phyloP scores from a whole-genome alignment of 2,888 invertebrate species.

The Liodrosophila aerea region DNA sequence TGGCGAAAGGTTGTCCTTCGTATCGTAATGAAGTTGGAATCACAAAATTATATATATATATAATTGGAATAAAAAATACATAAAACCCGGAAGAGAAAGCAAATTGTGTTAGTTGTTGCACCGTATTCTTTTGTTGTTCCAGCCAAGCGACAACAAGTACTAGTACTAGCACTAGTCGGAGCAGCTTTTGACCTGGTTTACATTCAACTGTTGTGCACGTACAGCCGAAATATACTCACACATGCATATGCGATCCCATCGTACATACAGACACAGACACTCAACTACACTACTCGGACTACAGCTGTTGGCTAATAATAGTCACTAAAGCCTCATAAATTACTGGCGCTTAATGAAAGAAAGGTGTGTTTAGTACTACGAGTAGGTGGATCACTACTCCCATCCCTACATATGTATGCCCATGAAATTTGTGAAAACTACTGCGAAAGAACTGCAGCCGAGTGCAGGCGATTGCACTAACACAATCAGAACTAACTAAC shows the following conservation, averaged over 20 bases:
- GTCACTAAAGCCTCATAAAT: no score
- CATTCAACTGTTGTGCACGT: constrained; percentile 37
- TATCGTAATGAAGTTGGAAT: constrained; percentile 13
- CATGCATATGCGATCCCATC: neutral
- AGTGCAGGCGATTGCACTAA: no score
- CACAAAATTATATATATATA: no score
- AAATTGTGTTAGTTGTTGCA: neutral
- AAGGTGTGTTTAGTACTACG: neutral
- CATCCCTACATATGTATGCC: no score
- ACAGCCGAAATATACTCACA: constrained; percentile 11
- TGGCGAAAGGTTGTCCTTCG: constrained; percentile 58
- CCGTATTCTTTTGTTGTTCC: neutral
- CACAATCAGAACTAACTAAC: no score
- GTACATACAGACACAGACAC: no score
- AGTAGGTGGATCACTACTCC: neutral
- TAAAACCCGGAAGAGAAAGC: constrained; percentile 27
- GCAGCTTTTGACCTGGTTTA: constrained; percentile 51
- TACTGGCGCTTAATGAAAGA: no score
- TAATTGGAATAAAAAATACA: no score
- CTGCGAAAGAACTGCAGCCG: no score
- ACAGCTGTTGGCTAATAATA: no score
- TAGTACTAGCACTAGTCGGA: neutral
- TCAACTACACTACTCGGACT: neutral
- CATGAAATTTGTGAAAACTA: no score
- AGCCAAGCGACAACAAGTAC: constrained; percentile 12